Evolutionary conservation across 2,888 invertebrate genomes (phyloP), one percentile per base, ranked within the genome.

Genomic region (Cheilosia scutellata): DNA sequence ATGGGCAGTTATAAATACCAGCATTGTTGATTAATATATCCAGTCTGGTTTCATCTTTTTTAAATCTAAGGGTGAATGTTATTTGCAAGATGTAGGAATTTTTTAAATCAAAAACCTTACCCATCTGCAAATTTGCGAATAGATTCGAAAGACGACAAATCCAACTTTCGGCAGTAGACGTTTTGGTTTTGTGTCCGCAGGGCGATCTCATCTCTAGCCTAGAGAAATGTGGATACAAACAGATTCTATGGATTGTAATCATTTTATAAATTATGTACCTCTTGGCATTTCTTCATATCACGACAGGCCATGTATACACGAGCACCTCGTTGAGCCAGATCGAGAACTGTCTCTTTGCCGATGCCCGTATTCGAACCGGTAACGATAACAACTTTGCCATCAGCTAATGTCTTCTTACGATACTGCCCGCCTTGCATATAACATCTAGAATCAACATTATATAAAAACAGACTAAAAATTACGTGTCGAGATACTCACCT

Each of bases 281-380:
- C 92, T 93, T 97, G 96, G 91, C 97, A 97, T 91, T 94, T 95
- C 51, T 93, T 91, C 93, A 97, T 93, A 93, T 97, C 94, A 62
- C 97, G 94, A 90, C 97, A 97, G 2, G 97, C 97, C 96, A 98
- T 96, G 89, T 97, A 95, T 84, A 98, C 95, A 93, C 95, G 96
- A 2, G 96, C 97, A 4, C 96, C 95, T 63, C 96, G 92, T 74
- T 93, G 93, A 0, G 97, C 97, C 89, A 97, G 93, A 89, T 95
- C 96, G 90, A 93, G 93, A 0, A 94, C 95, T 0, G 96, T 95
- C 90, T 96, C 96, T 91, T 94, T 95, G 11, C 97, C 97, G 88
- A 97, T 96, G 33, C 97, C 97, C 31, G 95, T 95, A 92, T 95
- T 97, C 5, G 96, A 95, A 13, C 97, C 97, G 0, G 97, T 97